Evolutionary conservation across 2,888 invertebrate species (phyloP).

Genomic region (Drosophila subquinaria): DNA sequence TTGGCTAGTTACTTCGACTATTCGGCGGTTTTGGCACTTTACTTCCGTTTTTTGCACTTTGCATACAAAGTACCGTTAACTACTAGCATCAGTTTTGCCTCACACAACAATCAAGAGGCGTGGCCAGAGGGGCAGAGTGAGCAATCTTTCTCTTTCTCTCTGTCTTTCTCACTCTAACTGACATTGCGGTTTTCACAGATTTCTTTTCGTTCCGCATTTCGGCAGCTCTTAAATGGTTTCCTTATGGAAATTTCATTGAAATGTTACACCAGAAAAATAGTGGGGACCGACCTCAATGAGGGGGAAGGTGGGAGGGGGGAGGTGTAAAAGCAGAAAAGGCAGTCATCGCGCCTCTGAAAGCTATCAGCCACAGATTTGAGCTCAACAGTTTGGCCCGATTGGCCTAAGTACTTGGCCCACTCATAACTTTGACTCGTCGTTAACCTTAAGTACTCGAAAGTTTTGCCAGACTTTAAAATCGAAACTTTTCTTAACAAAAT

Average conservation of each 20-base stretch:
- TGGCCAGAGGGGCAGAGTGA: background rate
- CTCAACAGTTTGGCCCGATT: conserved; percentile 52
- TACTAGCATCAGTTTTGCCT: conserved; percentile 73
- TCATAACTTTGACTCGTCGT: conserved; percentile 38
- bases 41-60: conserved; percentile 81
- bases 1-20: conserved; percentile 58
- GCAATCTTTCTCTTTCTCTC: background rate
- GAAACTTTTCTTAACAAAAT: conserved; percentile 4
- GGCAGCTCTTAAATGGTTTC: conserved; percentile 74
- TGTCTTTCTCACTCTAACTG: conserved; percentile 17
- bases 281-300: conserved; percentile 1
- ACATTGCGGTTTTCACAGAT: conserved; percentile 66
- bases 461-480: conserved; percentile 8
- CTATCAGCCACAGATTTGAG: conserved; percentile 77
- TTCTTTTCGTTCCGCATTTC: conserved; percentile 60
- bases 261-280: conserved; percentile 54
- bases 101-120: conserved; percentile 60
- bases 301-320: background rate
- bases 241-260: conserved; percentile 81
- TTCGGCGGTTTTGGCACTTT: conserved; percentile 54
- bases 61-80: conserved; percentile 84
- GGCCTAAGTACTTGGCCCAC: conserved; percentile 32
- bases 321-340: background rate
- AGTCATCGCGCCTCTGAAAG: conserved; percentile 38
- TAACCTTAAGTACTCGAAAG: conserved; percentile 26